phyloP scores from a whole-genome alignment of 37 sponge, comb jelly and placozoan species.

The Ianthella basta region DNA sequence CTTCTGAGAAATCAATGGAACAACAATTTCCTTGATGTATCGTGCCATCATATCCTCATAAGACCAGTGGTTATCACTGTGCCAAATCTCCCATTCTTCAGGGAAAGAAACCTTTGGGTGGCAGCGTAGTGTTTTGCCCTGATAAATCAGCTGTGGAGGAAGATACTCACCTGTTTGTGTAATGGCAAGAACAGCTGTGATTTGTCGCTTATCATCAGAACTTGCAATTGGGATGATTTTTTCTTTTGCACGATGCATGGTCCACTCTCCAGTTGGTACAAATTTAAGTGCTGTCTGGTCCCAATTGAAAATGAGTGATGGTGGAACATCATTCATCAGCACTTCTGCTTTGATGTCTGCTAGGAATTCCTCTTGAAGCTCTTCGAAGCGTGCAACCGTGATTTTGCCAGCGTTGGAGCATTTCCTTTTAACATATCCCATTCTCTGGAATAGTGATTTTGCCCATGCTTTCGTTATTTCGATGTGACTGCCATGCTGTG shows the following conservation, averaged over 20 bases:
- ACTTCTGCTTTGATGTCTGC: conserved; percentile 10
- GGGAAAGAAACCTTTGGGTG: conserved; percentile 41
- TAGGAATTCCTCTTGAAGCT: not conserved
- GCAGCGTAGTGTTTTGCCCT: conserved; percentile 43
- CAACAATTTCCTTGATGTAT: no score
- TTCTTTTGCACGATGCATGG: conserved; percentile 32
- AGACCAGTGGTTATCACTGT: conserved; percentile 51
- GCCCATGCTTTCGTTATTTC: conserved; percentile 17
- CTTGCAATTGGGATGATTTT: conserved; percentile 16
- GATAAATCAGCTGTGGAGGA: conserved; percentile 50
- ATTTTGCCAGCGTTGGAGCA: not conserved
- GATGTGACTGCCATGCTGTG: conserved; percentile 24
- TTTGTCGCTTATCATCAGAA: conserved; percentile 28
- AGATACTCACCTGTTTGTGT: conserved; percentile 39
- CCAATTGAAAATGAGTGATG: conserved; percentile 31
- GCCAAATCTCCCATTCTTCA: conserved; percentile 41
- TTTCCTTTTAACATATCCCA: conserved; percentile 23
- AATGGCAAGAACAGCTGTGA: conserved; percentile 43
- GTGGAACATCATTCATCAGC: conserved; percentile 32
- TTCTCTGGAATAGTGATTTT: not conserved
- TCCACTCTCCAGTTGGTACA: conserved; percentile 31
- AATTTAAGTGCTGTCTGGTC: conserved; percentile 41
- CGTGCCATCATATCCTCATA: conserved; percentile 36
- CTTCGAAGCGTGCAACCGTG: conserved; percentile 7
- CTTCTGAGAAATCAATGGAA: conserved; percentile 25